Evolutionary conservation across 1,140 invertebrate species (phyloP).

Genomic region (Luehdorfia chinensis): DNA sequence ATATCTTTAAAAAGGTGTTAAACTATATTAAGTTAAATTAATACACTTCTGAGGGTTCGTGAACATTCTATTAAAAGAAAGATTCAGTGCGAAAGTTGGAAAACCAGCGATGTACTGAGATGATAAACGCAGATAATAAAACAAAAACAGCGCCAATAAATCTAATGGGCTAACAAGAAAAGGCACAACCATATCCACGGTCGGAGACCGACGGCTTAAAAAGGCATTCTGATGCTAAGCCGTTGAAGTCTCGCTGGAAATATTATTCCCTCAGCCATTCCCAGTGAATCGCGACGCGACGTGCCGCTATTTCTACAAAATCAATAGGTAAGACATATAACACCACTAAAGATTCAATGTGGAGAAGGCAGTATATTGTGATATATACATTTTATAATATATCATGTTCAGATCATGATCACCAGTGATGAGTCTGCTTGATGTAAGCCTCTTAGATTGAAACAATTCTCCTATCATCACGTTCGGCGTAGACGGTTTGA

Average conservation of each 20-base stretch:
- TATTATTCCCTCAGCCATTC: constrained; percentile 32
- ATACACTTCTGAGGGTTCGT: no score
- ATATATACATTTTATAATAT: no score
- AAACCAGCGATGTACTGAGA: no score
- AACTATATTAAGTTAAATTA: no score
- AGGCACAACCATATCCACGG: constrained; percentile 1
- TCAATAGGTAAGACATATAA: constrained; percentile 43
- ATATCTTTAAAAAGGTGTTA: no score
- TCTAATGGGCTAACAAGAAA: constrained; percentile 7
- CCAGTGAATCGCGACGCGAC: constrained; percentile 27
- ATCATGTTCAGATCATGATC: no score
- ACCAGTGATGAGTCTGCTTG: no score
- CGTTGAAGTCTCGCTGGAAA: constrained; percentile 26
- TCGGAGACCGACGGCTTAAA: constrained; percentile 19
- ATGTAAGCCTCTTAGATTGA: no score
- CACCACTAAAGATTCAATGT: constrained; percentile 20
- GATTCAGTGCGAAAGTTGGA: neutral
- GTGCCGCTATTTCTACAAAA: constrained; percentile 45
- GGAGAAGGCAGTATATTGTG: constrained; percentile 22
- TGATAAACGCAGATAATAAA: constrained; percentile 7
- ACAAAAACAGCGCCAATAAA: constrained; percentile 5
- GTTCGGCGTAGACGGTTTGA: no score
- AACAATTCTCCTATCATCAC: no score
- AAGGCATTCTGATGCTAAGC: constrained; percentile 34
- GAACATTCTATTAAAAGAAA: neutral